Percentiles rank a stretch among this genome's conserved stretches.
These are phyloP conservation scores for Cephus rjabovi DNA, from an alignment of 2,888 invertebrate genomes.

Conservation along the genomic window DNA sequence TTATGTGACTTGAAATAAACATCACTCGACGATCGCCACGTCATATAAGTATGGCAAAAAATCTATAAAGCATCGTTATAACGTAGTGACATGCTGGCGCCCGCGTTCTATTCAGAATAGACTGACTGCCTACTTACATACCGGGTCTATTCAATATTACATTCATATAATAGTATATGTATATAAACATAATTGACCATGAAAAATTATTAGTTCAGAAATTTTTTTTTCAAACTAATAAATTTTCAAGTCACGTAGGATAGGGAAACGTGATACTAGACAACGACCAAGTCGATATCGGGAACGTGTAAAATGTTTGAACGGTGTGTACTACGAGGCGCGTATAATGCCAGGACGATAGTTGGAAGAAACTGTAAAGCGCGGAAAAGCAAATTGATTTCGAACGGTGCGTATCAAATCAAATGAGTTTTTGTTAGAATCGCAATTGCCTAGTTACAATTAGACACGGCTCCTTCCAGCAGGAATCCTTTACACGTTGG, in stretches of 20 bases:
- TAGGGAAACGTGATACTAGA: background rate
- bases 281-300: background rate
- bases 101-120: slow-evolving; percentile 36
- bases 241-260: background rate
- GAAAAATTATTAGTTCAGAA: background rate
- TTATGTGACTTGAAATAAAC: slow-evolving; percentile 55
- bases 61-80: slow-evolving; percentile 59
- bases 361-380: slow-evolving; percentile 10
- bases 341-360: slow-evolving; percentile 6
- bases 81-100: slow-evolving; percentile 53
- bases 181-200: background rate
- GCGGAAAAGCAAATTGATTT: slow-evolving; percentile 22
- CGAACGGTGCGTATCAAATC: slow-evolving; percentile 21
- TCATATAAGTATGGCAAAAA: slow-evolving; percentile 55
- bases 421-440: slow-evolving; percentile 16
- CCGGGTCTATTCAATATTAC: background rate
- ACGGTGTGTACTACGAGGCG: background rate
- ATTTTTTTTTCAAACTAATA: no score
- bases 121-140: background rate
- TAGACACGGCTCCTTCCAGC: slow-evolving; percentile 11
- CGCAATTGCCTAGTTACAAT: slow-evolving; percentile 14
- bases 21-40: slow-evolving; percentile 61
- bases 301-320: background rate
- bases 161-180: background rate
- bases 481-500: background rate